These are phyloP conservation scores for Cydia fagiglandana DNA, from an alignment of 1,140 invertebrate genomes.

Conservation along the genomic window DNA sequence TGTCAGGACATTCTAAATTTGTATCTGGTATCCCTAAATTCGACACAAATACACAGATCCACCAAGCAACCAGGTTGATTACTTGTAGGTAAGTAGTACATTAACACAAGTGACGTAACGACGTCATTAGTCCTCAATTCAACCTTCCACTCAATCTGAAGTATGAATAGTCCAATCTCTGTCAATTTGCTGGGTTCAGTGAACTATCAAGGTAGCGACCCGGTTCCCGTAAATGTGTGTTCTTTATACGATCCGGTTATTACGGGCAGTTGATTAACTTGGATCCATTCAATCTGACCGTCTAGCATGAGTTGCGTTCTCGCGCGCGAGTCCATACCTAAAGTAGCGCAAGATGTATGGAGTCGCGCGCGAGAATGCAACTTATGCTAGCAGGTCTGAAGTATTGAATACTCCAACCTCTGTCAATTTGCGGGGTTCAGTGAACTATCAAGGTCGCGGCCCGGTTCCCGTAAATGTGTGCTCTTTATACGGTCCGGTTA, in stretches of 20 bases:
- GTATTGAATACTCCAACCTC: background rate
- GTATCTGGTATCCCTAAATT: too few relatives aligned
- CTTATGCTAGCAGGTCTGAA: too few relatives aligned
- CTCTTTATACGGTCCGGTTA: background rate
- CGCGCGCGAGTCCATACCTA: too few relatives aligned
- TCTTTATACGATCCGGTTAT: background rate
- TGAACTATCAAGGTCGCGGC: slow-evolving; percentile 17
- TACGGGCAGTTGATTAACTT: background rate
- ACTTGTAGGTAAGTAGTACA: background rate
- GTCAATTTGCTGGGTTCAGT: slow-evolving; percentile 8
- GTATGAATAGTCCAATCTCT: background rate
- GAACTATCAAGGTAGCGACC: slow-evolving; percentile 15
- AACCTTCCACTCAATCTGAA: background rate
- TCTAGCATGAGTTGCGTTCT: too few relatives aligned
- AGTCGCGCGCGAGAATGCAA: too few relatives aligned
- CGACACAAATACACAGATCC: background rate
- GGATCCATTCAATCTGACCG: background rate
- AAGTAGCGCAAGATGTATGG: too few relatives aligned
- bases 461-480: slow-evolving; percentile 10
- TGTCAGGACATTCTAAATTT: too few relatives aligned
- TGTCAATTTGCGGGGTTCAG: slow-evolving; percentile 9
- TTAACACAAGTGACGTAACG: background rate
- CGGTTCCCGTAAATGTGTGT: slow-evolving; percentile 5
- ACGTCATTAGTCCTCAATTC: slow-evolving; percentile 6
- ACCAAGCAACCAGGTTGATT: background rate